Evolutionary conservation across 1,140 invertebrate genomes (phyloP), one percentile per base, ranked within the genome.

Genomic region (Eumaeus atala): DNA sequence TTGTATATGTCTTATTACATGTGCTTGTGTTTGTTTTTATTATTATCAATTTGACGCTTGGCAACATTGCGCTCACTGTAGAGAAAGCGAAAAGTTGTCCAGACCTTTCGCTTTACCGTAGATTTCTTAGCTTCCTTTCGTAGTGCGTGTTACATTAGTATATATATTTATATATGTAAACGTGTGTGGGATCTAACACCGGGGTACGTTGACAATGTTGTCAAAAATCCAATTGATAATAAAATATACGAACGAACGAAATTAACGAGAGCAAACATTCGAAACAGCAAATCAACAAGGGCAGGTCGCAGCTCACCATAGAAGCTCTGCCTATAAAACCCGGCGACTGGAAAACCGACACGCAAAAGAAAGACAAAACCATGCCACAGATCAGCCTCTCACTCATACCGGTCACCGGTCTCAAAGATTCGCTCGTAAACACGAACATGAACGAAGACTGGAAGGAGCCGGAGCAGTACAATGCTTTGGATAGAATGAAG

Each of bases 1-100:
- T 6, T 69, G 56, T 70, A 67, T 66, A 67, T 73, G 58, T 78
- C 59, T 76, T 59, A 74, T 59, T 72, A 66, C 68, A 68, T 72
- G 73, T 84, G 80, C 78, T 84, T 86, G 77, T 84, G 78, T 83
- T 75, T 82, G 72, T 78, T 73, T 78, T 77, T 74, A 82, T 83
- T 87, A 87, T 84, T 87, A 84, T 87, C 83, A 87, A 87, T 87
- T 87, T 81, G 83, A 87, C 72, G 83, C 81, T 84, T 87, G 83
- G 83, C 83, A 87, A 87, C 83, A 87, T 87, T 87, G 81, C 82
- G 83, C 81, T 87, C 81, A 83, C 79, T 71, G 59, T 76, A 69
- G 28, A 21, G 50, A 48, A 53, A 56, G 58, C 50, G 48, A 33
- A 52, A 59, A 69, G 35, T 64, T 14, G 18, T 33, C 49, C 50